Percentiles rank a stretch among this genome's conserved stretches.
Conservation (phyloP, 2,113 vertebrate genomes). For the Clarias macrocephalus region DNA sequence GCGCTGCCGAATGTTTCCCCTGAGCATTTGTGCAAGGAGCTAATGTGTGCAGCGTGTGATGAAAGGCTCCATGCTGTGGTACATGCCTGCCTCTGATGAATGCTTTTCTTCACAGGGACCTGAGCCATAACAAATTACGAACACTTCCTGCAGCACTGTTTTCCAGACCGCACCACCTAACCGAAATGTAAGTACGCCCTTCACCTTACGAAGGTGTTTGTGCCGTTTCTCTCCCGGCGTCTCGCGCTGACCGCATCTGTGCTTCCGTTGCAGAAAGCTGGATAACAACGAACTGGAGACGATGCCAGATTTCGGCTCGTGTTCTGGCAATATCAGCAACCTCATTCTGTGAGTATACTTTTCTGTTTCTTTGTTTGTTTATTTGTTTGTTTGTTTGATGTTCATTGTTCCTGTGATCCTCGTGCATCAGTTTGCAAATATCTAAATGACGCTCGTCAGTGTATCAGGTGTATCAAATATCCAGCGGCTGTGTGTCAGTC, state of each 20-base stretch:
- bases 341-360: slow-evolving; percentile 87
- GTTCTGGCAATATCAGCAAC: slow-evolving; percentile 81
- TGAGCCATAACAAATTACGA: slow-evolving; percentile 92
- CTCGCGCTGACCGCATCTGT: neutral
- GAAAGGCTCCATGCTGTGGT: neutral
- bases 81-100: slow-evolving; percentile 52
- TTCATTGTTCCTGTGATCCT: neutral
- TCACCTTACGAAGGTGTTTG: neutral
- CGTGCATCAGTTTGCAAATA: neutral
- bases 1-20: slow-evolving; percentile 29
- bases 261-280: slow-evolving; percentile 77
- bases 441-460: neutral
- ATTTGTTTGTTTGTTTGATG: neutral
- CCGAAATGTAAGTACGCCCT: slow-evolving; percentile 84
- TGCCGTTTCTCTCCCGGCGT: neutral
- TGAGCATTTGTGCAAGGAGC: slow-evolving; percentile 28
- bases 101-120: slow-evolving; percentile 75
- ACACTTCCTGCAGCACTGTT: slow-evolving; percentile 79
- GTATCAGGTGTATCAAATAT: neutral
- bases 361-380: neutral
- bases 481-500: neutral
- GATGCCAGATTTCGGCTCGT: slow-evolving; percentile 82
- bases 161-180: slow-evolving; percentile 81
- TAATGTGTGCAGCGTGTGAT: slow-evolving; percentile 17
- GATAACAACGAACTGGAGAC: slow-evolving; percentile 87